phyloP scores from a whole-genome alignment of 2,888 invertebrate genomes.

The Cephalotes varians region DNA sequence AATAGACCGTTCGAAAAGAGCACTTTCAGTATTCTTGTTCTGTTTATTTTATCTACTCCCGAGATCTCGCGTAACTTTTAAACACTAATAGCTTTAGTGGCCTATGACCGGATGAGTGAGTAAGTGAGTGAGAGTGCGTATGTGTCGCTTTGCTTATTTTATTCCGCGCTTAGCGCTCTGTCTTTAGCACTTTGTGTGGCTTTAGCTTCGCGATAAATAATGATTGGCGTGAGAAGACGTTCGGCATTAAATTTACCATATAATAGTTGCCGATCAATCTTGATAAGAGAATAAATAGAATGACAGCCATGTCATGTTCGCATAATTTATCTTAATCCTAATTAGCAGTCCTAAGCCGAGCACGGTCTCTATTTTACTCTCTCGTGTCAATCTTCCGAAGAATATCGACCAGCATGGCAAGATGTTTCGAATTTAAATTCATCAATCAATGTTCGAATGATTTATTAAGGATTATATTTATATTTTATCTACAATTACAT shows the following conservation, averaged over 20 bases:
- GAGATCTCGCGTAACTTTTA: conserved; percentile 13
- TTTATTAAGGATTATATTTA: not conserved
- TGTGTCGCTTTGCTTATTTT: not conserved
- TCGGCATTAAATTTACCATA: conserved; percentile 9
- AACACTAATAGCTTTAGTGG: conserved; percentile 32
- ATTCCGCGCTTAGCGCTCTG: not conserved
- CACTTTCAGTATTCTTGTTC: not conserved
- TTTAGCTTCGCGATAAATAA: conserved; percentile 35
- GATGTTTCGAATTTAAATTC: conserved; percentile 6
- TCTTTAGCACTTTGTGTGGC: not conserved
- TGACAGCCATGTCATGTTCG: not conserved
- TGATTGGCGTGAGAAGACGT: not conserved
- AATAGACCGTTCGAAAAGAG: conserved; percentile 46
- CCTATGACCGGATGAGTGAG: not conserved
- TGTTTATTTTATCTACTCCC: conserved; percentile 44
- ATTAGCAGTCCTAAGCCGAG: conserved; percentile 17
- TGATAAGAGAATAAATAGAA: conserved; percentile 7
- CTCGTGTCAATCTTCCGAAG: not conserved
- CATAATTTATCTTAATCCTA: conserved; percentile 30
- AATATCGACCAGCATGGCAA: not conserved
- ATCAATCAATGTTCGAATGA: conserved; percentile 9
- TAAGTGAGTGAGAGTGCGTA: not conserved
- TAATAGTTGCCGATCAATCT: not conserved
- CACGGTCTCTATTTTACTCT: not conserved
- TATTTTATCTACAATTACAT: not conserved